A percentile compares a stretch with the other conserved stretches of the same genome.
Evolutionary conservation across 2,797 vertebrate species (phyloP).

Genomic region (Cuniculus paca): DNA sequence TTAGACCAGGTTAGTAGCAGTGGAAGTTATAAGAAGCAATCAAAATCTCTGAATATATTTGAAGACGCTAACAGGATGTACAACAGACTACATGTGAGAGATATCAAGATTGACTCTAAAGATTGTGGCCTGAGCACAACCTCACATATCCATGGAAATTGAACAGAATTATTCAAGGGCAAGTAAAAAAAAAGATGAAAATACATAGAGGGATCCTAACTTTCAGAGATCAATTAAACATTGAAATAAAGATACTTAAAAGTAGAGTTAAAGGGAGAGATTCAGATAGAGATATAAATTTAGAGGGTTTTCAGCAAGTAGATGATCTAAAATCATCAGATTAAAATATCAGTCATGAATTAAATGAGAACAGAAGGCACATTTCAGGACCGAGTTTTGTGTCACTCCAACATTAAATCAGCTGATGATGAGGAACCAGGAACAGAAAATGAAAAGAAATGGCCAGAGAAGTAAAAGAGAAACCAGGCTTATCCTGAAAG

Average conservation of each 20-base stretch:
- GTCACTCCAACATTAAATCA: not conserved
- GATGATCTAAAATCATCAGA: not conserved
- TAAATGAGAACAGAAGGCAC: not conserved
- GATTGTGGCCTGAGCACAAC: not conserved
- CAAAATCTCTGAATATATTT: not conserved
- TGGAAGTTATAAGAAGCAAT: not conserved
- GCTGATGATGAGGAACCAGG: not conserved
- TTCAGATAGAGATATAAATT: not conserved
- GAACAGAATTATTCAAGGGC: not conserved
- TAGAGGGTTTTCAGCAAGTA: not conserved
- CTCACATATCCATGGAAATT: not conserved
- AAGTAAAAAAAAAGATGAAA: not conserved
- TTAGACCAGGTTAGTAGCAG: not conserved
- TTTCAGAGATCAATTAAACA: not conserved
- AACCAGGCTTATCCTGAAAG: not conserved
- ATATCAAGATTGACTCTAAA: not conserved
- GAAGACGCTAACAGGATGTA: slow-evolving; percentile 28
- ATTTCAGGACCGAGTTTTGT: not conserved
- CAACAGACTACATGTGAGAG: not conserved
- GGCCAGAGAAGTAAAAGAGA: not conserved
- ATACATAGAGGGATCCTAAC: not conserved
- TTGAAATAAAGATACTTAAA: not conserved
- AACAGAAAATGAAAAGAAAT: slow-evolving; percentile 1
- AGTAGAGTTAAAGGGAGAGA: not conserved
- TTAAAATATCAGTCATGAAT: not conserved